phyloP scores from a whole-genome alignment of 2,888 invertebrate genomes.

The Nemoura dubitans region DNA sequence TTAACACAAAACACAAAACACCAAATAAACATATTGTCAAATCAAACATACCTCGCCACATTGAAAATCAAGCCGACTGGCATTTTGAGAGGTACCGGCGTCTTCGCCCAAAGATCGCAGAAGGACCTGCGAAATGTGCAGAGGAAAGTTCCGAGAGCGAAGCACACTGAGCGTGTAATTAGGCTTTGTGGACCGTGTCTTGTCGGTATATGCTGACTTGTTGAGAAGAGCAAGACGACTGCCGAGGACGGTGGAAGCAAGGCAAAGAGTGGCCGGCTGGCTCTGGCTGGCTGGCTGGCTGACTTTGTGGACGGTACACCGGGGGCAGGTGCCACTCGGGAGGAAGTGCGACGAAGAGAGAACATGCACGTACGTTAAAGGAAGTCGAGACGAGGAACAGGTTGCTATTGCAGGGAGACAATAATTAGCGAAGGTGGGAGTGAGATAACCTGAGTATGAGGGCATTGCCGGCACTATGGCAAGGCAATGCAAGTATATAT shows the following conservation, averaged over 20 bases:
- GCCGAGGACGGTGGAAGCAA: neutral
- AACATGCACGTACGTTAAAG: slow-evolving; percentile 20
- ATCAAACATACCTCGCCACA: slow-evolving; percentile 34
- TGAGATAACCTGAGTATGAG: slow-evolving; percentile 32
- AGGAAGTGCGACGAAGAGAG: slow-evolving; percentile 37
- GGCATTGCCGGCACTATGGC: slow-evolving; percentile 32
- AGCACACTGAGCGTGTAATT: slow-evolving; percentile 25
- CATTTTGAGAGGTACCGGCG: neutral
- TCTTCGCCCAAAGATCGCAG: neutral
- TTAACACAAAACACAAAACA: slow-evolving; percentile 19
- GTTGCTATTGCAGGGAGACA: slow-evolving; percentile 14
- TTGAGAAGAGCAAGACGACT: slow-evolving; percentile 1
- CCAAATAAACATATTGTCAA: neutral
- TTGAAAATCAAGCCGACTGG: slow-evolving; percentile 37
- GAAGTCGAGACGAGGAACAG: slow-evolving; percentile 30
- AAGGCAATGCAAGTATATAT: neutral
- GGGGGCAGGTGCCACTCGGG: slow-evolving; percentile 27
- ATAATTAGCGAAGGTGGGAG: slow-evolving; percentile 38
- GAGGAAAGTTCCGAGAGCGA: neutral
- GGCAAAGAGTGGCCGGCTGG: neutral
- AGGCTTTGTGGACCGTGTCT: slow-evolving; percentile 25
- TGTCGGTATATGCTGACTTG: slow-evolving; percentile 17
- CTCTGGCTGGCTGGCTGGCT: neutral
- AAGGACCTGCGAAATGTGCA: neutral
- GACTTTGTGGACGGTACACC: neutral